Evolutionary conservation across 2,113 vertebrate species (phyloP).

Genomic region (Mus pahari): DNA sequence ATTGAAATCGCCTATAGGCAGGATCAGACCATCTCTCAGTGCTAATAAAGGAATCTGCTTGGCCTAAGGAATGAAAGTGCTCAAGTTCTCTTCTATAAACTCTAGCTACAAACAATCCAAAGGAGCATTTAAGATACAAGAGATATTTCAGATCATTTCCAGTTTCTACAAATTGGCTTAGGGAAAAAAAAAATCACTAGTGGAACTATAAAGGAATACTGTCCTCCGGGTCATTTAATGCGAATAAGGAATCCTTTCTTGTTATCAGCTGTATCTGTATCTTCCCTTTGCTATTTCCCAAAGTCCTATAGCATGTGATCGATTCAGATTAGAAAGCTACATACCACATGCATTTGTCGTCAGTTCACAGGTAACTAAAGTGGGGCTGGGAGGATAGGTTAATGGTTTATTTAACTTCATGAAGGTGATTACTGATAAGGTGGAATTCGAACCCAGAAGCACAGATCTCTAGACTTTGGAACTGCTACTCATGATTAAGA

Average conservation of each 20-base stretch:
- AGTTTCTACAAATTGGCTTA: conserved; percentile 53
- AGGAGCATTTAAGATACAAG: conserved; percentile 31
- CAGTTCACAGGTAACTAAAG: neutral
- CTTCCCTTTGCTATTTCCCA: conserved; percentile 4
- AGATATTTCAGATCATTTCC: neutral
- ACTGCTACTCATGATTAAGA: neutral
- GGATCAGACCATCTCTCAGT: conserved; percentile 15
- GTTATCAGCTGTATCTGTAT: conserved; percentile 15
- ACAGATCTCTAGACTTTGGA: conserved; percentile 4
- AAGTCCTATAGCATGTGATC: neutral
- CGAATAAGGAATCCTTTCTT: conserved; percentile 8
- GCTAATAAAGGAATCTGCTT: conserved; percentile 30
- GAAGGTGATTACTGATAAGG: neutral
- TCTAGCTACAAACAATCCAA: conserved; percentile 23
- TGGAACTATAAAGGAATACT: neutral
- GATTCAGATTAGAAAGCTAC: neutral
- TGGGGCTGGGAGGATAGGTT: neutral
- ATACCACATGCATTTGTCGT: neutral
- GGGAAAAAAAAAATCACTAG: neutral
- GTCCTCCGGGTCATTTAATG: neutral
- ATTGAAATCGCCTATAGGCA: conserved; percentile 30
- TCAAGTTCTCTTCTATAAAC: conserved; percentile 54
- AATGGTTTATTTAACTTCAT: conserved; percentile 20
- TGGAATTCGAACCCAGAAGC: neutral
- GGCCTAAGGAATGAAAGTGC: conserved; percentile 1